Percentiles rank a stretch among this genome's conserved stretches.
phyloP scores from a whole-genome alignment of 2,113 vertebrate genomes.

The Macquaria ambigua region DNA sequence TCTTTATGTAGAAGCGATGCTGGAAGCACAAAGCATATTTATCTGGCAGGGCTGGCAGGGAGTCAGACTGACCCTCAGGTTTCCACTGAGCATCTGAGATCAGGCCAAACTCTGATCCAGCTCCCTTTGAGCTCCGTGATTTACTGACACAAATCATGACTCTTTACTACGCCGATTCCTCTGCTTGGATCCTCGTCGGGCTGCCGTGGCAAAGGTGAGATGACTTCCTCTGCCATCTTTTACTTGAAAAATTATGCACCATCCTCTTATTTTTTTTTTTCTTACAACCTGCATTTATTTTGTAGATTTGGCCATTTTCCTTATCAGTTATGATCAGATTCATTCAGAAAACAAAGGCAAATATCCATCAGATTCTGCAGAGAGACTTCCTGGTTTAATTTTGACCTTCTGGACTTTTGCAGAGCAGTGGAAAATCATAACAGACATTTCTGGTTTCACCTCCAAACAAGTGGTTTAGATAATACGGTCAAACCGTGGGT shows the following conservation, averaged over 20 bases:
- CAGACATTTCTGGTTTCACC: neutral
- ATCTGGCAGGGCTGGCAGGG: constrained; percentile 65
- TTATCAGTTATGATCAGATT: neutral
- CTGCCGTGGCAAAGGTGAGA: constrained; percentile 45
- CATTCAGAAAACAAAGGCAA: neutral
- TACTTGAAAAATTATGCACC: constrained; percentile 1
- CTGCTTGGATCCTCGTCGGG: constrained; percentile 34
- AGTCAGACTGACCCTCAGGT: constrained; percentile 64
- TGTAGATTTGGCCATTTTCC: neutral
- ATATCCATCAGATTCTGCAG: neutral
- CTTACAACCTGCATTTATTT: neutral
- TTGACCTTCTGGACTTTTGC: neutral
- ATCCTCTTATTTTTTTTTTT: neutral
- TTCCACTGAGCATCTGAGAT: constrained; percentile 64
- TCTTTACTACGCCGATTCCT: constrained; percentile 35
- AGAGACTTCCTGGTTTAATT: neutral
- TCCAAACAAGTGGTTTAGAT: constrained; percentile 6
- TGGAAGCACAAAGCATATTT: constrained; percentile 61
- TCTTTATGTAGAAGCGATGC: constrained; percentile 59
- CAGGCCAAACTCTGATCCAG: constrained; percentile 54
- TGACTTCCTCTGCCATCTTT: constrained; percentile 39
- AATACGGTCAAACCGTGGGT: neutral
- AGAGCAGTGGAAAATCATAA: neutral
- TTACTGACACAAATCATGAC: constrained; percentile 56
- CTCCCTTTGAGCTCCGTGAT: constrained; percentile 62